Evolutionary conservation across 2,888 invertebrate genomes (phyloP).

Genomic region (Dynastes hyllus): DNA sequence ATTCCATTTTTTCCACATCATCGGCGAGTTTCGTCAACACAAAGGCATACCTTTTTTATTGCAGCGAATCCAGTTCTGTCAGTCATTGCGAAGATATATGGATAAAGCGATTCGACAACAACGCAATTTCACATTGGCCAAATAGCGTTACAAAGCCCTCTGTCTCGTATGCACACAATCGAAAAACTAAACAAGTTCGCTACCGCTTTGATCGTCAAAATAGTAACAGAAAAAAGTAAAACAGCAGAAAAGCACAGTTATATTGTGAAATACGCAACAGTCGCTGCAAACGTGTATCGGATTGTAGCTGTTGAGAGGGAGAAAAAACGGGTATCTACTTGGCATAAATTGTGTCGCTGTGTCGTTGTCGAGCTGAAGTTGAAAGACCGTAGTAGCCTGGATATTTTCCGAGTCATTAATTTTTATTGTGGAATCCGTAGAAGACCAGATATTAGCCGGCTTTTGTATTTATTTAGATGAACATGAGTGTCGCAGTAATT

Average conservation of each 20-base stretch:
- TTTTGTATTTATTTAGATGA: background rate
- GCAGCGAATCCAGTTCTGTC: too few species aligned
- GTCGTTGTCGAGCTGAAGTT: background rate
- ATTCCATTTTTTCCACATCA: too few species aligned
- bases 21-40: too few species aligned
- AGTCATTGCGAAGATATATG: too few species aligned
- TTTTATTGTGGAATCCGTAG: conserved; percentile 1
- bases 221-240: background rate
- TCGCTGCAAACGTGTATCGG: background rate
- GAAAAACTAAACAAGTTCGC: conserved; percentile 10
- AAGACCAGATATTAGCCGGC: background rate
- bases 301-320: background rate
- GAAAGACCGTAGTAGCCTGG: background rate
- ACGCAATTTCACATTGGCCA: too few species aligned
- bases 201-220: conserved; percentile 10
- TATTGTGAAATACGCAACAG: background rate
- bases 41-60: too few species aligned
- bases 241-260: background rate
- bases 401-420: conserved; percentile 12
- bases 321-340: too few species aligned
- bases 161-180: conserved; percentile 1
- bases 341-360: too few species aligned
- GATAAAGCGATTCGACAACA: too few species aligned
- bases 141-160: background rate
- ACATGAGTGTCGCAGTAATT: too few species aligned